phyloP scores from a whole-genome alignment of 37 sponge, comb jelly and placozoan genomes.

The Axinella damicornis region DNA sequence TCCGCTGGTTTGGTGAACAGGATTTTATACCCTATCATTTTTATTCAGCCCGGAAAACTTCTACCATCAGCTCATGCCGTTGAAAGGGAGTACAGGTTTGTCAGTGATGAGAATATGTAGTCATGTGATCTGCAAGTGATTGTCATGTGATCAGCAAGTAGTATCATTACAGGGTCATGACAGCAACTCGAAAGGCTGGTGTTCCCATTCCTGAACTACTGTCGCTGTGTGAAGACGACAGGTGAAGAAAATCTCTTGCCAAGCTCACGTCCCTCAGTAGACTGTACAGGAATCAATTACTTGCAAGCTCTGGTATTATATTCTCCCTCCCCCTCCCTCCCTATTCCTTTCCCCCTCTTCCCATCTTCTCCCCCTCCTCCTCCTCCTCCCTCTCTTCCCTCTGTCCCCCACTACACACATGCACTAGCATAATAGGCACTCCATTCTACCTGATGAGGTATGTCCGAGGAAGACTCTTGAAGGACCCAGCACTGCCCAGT shows the following conservation, averaged over 20 bases:
- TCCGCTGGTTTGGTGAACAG: too few relatives aligned
- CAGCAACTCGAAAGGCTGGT: constrained; percentile 42
- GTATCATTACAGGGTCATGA: constrained; percentile 54
- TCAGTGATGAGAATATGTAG: background rate
- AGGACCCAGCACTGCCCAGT: constrained; percentile 63
- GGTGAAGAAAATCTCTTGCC: constrained; percentile 24
- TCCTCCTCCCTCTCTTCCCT: background rate
- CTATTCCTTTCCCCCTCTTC: too few relatives aligned
- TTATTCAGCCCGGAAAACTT: constrained; percentile 62
- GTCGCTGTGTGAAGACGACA: constrained; percentile 73
- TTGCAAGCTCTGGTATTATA: background rate
- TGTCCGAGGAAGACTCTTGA: constrained; percentile 69
- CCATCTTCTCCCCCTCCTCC: too few relatives aligned
- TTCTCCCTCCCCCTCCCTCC: background rate
- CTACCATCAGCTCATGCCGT: constrained; percentile 78
- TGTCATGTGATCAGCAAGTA: background rate
- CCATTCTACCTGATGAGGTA: constrained; percentile 89
- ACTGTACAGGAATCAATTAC: too few relatives aligned
- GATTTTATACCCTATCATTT: too few relatives aligned
- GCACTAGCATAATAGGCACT: constrained; percentile 74
- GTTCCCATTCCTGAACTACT: constrained; percentile 75
- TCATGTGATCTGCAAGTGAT: constrained; percentile 7
- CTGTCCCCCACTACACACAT: background rate
- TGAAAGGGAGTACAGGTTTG: constrained; percentile 74
- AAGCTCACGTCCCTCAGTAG: too few relatives aligned